Base-by-base conservation (phyloP, 2,888 invertebrate genomes). In the Drosophila sordidula region DNA sequence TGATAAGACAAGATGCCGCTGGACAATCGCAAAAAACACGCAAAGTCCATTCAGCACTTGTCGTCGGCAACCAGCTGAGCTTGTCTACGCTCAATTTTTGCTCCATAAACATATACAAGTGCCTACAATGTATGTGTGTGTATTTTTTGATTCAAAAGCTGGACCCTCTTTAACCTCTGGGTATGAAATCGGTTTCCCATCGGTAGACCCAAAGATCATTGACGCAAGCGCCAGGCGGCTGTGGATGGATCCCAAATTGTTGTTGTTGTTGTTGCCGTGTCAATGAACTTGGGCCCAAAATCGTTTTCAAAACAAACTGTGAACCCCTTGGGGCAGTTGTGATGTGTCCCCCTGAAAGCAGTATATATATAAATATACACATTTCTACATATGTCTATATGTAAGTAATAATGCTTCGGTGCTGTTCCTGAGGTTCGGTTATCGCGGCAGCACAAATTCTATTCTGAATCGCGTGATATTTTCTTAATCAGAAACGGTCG, bases 391-490 rank as follows among this genome's bases (percentile, higher is more conserved):
- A 12, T 47, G 12, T 12, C 14, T 38, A 8, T 51, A n/a, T 46
- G 16, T 22, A 45, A 11, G 46, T 12, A 36, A 6, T 16, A 49
- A 42, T 49, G 32, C 39, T 41, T 52, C 38, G 56, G 49, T 56
- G 54, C 44, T 54, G 42, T 55, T 72, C 62, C 36, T 61, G 59
- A 18, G 42, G 12, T 49, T 29, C 44, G 39, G 57, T 66, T 76
- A 80, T 80, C 77, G 59, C 50, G 32, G 56, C 63, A 75, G 85
- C 79, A 63, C 89, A 86, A 86, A 86, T 87, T 89, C 86, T 89
- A 85, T 77, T 57, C 66, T 77, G 75, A 88, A 87, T 87, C 87
- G 87, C 89, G 89, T 87, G 87, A 87, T 87, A 79, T 87, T 88
- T 81, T 86, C 73, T 80, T 87, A 85, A 87, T 89, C 89, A 87